Conservation (phyloP, 2,888 invertebrate species). For the Oegoconia quadripuncta region DNA sequence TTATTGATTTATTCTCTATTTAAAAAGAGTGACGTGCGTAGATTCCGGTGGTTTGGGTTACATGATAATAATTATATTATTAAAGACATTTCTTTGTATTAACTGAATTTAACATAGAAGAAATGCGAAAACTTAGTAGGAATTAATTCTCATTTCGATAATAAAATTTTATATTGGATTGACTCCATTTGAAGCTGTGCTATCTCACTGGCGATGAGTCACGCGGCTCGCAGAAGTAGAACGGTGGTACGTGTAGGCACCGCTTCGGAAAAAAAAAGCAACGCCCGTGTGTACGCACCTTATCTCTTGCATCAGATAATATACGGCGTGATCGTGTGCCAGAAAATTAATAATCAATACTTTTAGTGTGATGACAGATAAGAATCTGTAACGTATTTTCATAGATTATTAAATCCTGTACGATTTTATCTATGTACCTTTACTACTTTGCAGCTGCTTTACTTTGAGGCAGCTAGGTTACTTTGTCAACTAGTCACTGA, state of each 20-base stretch:
- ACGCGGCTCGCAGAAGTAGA: slow-evolving; percentile 54
- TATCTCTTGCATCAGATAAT: slow-evolving; percentile 75
- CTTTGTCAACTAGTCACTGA: too few relatives aligned
- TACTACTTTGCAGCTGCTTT: too few relatives aligned
- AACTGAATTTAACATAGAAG: not conserved
- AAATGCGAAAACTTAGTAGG: not conserved
- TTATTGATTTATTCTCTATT: too few relatives aligned
- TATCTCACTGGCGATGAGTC: slow-evolving; percentile 49
- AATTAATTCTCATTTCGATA: not conserved
- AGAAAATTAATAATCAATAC: slow-evolving; percentile 16
- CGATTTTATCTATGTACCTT: too few relatives aligned
- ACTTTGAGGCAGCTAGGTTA: too few relatives aligned
- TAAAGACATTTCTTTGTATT: not conserved
- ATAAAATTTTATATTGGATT: slow-evolving; percentile 5
- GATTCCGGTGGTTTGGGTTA: too few relatives aligned
- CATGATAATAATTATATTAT: not conserved
- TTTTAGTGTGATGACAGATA: too few relatives aligned
- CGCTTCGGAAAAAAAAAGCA: slow-evolving; percentile 55
- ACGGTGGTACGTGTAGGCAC: slow-evolving; percentile 66
- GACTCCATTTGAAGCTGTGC: slow-evolving; percentile 41
- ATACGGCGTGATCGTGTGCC: slow-evolving; percentile 44
- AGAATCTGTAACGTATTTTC: too few relatives aligned
- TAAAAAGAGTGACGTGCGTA: too few relatives aligned
- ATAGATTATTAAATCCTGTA: too few relatives aligned
- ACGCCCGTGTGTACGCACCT: slow-evolving; percentile 55